Percentiles rank a stretch among this genome's conserved stretches.
These are phyloP conservation scores for Bos javanicus DNA, from an alignment of 2,113 vertebrate genomes.

Conservation along the genomic window DNA sequence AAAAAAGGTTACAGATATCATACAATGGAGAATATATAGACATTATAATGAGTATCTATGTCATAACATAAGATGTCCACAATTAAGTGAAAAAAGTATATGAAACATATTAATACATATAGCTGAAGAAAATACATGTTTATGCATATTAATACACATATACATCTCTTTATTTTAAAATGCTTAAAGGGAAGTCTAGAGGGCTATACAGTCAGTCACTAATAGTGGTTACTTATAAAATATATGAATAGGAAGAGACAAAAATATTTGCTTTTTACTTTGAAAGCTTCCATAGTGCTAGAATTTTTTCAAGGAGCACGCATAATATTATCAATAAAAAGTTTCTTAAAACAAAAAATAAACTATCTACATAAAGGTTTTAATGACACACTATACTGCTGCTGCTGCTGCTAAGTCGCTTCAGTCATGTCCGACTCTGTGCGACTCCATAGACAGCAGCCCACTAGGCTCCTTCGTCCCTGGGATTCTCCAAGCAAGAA, in stretches of 20 bases:
- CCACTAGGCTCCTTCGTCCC: no score
- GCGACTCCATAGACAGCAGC: no score
- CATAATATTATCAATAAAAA: not conserved
- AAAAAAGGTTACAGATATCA: not conserved
- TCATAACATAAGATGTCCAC: not conserved
- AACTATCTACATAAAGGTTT: not conserved
- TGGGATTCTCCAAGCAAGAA: no score
- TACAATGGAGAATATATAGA: not conserved
- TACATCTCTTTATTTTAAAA: conserved; percentile 12
- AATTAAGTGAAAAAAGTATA: not conserved
- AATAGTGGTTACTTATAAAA: not conserved
- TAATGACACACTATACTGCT: not conserved
- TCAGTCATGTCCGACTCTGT: no score
- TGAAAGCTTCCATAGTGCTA: not conserved
- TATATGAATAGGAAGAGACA: not conserved
- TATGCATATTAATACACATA: not conserved
- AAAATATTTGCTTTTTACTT: not conserved
- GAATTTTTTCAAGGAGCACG: not conserved
- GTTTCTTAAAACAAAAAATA: not conserved
- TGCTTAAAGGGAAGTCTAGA: not conserved
- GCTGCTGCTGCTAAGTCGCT: no score
- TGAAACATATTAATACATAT: not conserved
- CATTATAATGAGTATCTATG: not conserved
- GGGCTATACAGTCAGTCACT: not conserved
- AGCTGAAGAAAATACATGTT: not conserved